Evolutionary conservation across 1,140 invertebrate genomes (phyloP), one percentile per base, ranked within the genome.

Genomic region (Temnothorax curvispinosus): DNA sequence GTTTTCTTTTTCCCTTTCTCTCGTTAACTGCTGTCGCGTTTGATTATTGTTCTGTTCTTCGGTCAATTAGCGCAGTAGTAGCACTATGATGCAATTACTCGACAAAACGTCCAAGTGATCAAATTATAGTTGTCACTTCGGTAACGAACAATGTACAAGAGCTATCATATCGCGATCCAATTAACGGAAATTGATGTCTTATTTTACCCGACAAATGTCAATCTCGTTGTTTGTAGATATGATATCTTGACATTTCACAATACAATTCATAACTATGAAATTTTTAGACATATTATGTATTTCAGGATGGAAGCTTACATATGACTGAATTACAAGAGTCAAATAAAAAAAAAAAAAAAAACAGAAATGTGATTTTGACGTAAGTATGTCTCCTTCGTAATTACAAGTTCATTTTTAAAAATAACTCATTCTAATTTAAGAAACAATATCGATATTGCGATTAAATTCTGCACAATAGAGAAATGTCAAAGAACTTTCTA

Each of bases 181-280:
- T 82, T 72, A 74, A 82, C 3, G 65, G 27, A 71, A 56, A 81
- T 71, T 47, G 60, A 18, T 8, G 18, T n/a, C 35, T 82, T 74
- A 21, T 74, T 58, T 74, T 82, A 74, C 7, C 62, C 60, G n/a
- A 3, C 21, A 72, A 82, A 82, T 74, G 6, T 60, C 74, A 76
- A 18, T 38, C 7, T 65, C n/a, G 3, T 67, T 78, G 41, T 3
- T 47, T 2, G 2, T 4, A 11, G 2, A n/a, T 18, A 32, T 1
- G 3, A 50, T 5, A 15, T 72, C 32, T 72, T 35, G 13, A 32
- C 27, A n/a, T 54, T 6, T n/a, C 15, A 32, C 41, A 62, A 21
- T 15, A 41, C 38, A 41, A 41, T 32, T 3, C 21, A 32, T 32
- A 62, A 21, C 27, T 62, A 32, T 13, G 56, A 64, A 47, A 35